Base-by-base conservation (phyloP, 2,113 vertebrate genomes). In the Tragulus kanchil region DNA sequence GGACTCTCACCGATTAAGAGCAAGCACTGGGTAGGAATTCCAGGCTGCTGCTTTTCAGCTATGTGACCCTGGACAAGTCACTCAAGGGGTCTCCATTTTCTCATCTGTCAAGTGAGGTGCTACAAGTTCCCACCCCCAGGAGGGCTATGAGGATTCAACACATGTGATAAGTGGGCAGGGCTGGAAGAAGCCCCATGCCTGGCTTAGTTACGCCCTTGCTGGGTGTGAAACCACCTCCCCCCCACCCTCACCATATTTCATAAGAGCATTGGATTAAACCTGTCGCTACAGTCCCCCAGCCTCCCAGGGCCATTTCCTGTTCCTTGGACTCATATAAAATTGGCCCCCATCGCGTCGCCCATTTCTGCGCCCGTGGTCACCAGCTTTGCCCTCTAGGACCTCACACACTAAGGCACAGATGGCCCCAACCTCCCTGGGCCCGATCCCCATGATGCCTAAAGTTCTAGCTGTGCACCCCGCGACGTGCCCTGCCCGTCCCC, bases 401-500 rank as follows among this genome's bases (percentile, higher is more conserved):
- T 64, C 75, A 61, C 67, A 84, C 69, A 69, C 45, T 25, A 54
- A 67, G 54, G 61, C 62, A 64, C 26, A 42, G 26, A 56, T 0
- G 28, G 36, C 54, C 61, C 59, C 83, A n/a, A n/a, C 7, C 6
- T 17, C 12, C 78, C 65, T 78, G 8, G 0, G 48, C 42, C 84
- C 14, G 13, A 11, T 7, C 59, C 59, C 91, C 42, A 12, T 2
- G 11, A 73, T 5, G 11, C 36, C 86, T n/a, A 59, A 67, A 26
- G 73, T 36, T 89, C 28, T 21, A 14, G 77, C 3, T 5, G 8
- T 21, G 54, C 5, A 25, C 71, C 89, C 83, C 14, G 9, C 8
- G 92, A 62, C 62, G 31, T 5, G 13, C 77, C 91, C 89, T 50
- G 16, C 77, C 78, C 52, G 42, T 54, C 95, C 97, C 93, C 31